Evolutionary conservation across 2,888 invertebrate species (phyloP), one percentile per base, ranked within the genome.

Genomic region (Spilarctia lutea): DNA sequence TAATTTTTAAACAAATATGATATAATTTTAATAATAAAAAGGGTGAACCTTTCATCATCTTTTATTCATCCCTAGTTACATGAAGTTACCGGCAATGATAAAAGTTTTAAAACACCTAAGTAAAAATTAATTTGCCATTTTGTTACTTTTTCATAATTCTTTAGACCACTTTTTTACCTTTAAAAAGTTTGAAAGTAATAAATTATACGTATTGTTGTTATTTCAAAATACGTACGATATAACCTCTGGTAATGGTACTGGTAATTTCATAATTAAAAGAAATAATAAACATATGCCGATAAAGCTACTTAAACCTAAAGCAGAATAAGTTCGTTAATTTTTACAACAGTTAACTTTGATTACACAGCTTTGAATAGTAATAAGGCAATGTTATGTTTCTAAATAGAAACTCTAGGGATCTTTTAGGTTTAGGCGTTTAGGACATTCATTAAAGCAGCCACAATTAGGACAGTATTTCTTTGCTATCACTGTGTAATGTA

Each of bases 101-200:
- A 70, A 63, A 71, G 71, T 63, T 63, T 71, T 13, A 30, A 71
- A 71, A 71, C 63, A 71, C 63, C 71, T 71, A 71, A 63, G 45
- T 71, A 45, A 71, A 16, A 71, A 45, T 71, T 63, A 71, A 63
- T 63, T 63, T 42, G 39, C 60, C 30, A 30, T 42, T 63, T 39
- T 52, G 71, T 56, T 69, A 74, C 70, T 60, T 65, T 65, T 74
- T 72, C 73, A 74, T 71, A 42, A 27, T 63, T 63, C 42, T 63
- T 63, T 13, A 30, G 8, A 63, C 63, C 68, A 52, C 30, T 65
- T 71, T 65, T 65, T 65, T 71, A 65, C 45, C 66, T 73, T 56
- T 60, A 72, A 63, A 69, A 69, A 70, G 65, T 68, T 74, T 71
- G 48, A 65, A 71, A 35, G 69, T 68, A 72, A 39, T 78, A 79